Percentiles rank a stretch among this genome's conserved stretches.
These are phyloP conservation scores for Psephotus haematonotus DNA, from an alignment of 2,113 vertebrate genomes.

Conservation along the genomic window DNA sequence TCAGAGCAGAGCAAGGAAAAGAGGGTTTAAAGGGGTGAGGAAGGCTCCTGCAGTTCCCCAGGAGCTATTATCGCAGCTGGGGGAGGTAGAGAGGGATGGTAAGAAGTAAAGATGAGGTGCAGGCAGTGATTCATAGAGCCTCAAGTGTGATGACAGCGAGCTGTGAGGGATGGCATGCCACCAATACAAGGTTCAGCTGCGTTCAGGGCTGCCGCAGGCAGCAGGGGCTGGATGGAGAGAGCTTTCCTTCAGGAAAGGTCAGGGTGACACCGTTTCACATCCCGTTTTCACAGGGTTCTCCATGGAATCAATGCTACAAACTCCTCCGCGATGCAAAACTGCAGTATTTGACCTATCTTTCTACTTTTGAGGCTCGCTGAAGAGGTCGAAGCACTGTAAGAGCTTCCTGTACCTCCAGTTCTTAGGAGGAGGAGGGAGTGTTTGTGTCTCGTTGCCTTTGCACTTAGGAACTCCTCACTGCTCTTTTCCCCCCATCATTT, in stretches of 20 bases:
- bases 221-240: neutral
- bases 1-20: neutral
- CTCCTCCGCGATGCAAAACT: neutral
- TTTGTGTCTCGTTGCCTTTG: neutral
- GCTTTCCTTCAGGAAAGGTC: neutral
- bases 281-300: neutral
- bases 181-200: rapidly evolving
- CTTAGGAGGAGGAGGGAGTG: neutral
- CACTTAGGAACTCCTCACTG: neutral
- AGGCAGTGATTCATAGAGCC: neutral
- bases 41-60: neutral
- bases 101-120: neutral
- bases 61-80: neutral
- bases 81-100: neutral
- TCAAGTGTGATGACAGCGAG: neutral
- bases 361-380: neutral
- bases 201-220: rapidly evolving
- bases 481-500: neutral
- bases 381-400: neutral
- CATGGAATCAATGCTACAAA: neutral
- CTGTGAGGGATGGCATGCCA: rapidly evolving
- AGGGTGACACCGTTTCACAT: neutral
- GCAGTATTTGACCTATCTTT: neutral
- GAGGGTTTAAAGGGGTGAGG: neutral
- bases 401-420: neutral